Evolutionary conservation across 2,113 vertebrate genomes (phyloP), one percentile per base, ranked within the genome.

Genomic region (Lutjanus erythropterus): DNA sequence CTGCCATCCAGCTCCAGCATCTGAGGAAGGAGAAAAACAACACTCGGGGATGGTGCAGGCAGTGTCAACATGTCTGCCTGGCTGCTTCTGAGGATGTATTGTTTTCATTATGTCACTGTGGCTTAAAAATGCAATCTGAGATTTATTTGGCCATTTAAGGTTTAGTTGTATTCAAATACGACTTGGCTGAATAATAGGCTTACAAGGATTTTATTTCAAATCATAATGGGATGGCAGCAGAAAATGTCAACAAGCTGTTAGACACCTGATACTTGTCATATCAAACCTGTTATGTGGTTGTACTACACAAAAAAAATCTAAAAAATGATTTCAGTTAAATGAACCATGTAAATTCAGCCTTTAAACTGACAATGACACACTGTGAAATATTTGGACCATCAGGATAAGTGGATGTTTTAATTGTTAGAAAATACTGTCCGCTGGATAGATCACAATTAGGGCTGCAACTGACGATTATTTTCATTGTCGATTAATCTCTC

Each of bases 41-140:
- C 61, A 65, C 70, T 37, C 42, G 70, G 44, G 81, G 78, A 87
- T 41, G 42, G 62, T 3, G 19, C 37, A 62, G 78, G 81, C 81
- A 58, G 47, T 80, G 81, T 81, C 71, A 74, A 68, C 52, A 72
- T 55, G 53, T 78, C 81, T 77, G 62, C 53, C 74, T 37, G 35
- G 65, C 76, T 72, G 77, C 53, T 71, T 85, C 53, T 21, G 66
- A 70, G 50, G 83, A 87, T 60, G 50, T 60, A 90, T 83, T 85
- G 71, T 89, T 89, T 87, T 80, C 77, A 86, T 85, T 75, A 79
- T 67, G 68, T 44, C 59, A 46, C 37, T 2, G 33, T 29, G 3
- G 73, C 70, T 79, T 85, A 55, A 76, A 78, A 77, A 72, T 47
- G 29, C 62, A 75, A 84, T 88, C 70, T 79, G 70, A 74, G 78